Base-by-base conservation (phyloP, 2,113 vertebrate species). In the Erpornis zantholeuca region DNA sequence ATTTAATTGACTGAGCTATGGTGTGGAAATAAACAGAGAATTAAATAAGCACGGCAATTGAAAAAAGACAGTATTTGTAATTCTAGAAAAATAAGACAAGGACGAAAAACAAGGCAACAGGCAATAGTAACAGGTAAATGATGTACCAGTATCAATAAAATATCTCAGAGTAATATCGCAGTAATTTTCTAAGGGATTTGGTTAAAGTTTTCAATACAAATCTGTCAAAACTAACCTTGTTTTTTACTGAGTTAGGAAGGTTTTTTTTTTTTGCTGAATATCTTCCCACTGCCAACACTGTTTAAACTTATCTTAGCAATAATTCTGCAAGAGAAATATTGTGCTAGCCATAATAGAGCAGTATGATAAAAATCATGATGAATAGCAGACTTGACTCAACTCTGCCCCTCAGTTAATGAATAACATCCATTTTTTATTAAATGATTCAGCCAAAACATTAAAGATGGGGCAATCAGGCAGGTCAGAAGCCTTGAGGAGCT, bases 181-280 rank as follows among this genome's bases (percentile, higher is more conserved):
- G 35, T 94, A 96, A 93, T 94, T 84, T 10, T 86, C 91, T 94
- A 78, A 96, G 92, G 86, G 72, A 96, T 95, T 94, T 78, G 44
- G 70, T 95, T 97, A 92, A 91, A 64, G 33, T 85, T 97, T 96
- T 94, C 84, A 94, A 91, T 78, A 87, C 44, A 92, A 96, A 94
- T 79, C 64, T 96, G 82, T 95, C 84, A 97, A 96, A 91, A 63
- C 28, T 87, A 88, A 56, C 47, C 54, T 93, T 87, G 96, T 75
- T 93, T 95, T 97, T 96, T 91, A 96, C 53, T 61, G 77, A 88
- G 8, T 83, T 91, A 83, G 85, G 92, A 92, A 76, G 44, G 40
- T 42, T 42, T 42, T 0, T 17, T 44, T 23, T 6, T 82, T 92
- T 81, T 19, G 28, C 75, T 93, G 28, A 50, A 78, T 86, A 69